phyloP scores from a whole-genome alignment of 2,797 vertebrate species.

The Propithecus perrieri region DNA sequence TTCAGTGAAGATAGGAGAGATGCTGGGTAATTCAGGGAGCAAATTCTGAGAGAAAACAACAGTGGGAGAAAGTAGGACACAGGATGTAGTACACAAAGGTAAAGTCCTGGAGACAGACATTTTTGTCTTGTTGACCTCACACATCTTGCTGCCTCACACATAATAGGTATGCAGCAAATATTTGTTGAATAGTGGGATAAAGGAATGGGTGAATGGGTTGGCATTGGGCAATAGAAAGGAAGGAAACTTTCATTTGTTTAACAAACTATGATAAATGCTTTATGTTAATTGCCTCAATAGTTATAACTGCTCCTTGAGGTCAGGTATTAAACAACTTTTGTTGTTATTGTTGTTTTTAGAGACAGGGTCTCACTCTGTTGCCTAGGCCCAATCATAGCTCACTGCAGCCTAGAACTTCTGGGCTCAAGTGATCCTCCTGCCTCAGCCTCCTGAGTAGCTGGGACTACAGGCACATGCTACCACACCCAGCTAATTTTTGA shows the following conservation, averaged over 20 bases:
- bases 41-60: neutral
- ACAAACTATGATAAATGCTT: neutral
- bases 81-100: neutral
- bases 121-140: neutral
- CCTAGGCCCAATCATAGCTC: too few species aligned
- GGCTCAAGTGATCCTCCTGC: too few species aligned
- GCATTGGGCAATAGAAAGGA: neutral
- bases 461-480: too few species aligned
- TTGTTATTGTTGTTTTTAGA: too few species aligned
- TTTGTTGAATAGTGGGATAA: neutral
- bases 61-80: neutral
- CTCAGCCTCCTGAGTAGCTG: too few species aligned
- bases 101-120: neutral
- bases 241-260: slow-evolving; percentile 8
- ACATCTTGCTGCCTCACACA: neutral
- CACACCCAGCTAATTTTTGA: too few species aligned
- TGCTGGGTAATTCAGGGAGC: neutral
- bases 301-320: neutral
- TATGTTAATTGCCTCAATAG: neutral
- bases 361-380: too few species aligned
- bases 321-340: neutral
- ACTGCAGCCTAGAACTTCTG: too few species aligned
- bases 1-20: neutral
- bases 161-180: neutral
- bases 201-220: neutral